Conservation (phyloP, 2,113 vertebrate genomes). For the Ceuthmochares aereus region DNA sequence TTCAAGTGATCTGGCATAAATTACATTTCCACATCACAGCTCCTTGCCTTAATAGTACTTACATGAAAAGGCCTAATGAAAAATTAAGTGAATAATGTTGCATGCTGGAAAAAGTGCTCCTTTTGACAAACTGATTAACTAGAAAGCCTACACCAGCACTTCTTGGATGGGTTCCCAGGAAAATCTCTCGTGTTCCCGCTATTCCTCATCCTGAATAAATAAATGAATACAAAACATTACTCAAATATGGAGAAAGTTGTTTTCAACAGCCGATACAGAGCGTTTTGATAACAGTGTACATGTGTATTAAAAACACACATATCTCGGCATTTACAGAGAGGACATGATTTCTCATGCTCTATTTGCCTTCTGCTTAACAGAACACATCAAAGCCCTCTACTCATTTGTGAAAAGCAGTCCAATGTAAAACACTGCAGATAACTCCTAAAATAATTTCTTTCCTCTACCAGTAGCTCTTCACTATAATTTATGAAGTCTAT, state of each 20-base stretch:
- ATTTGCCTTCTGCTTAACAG: neutral
- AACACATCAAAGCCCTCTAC: neutral
- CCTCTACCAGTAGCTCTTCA: neutral
- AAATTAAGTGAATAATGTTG: constrained; percentile 35
- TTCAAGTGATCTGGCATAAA: neutral
- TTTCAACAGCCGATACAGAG: constrained; percentile 16
- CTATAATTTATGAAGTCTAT: neutral
- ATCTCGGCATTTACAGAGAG: neutral
- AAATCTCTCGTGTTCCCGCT: neutral
- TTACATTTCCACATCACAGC: neutral
- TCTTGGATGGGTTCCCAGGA: constrained; percentile 5
- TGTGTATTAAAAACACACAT: neutral
- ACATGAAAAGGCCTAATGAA: constrained; percentile 20
- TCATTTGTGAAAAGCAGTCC: neutral
- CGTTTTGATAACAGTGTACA: neutral
- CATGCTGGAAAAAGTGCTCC: constrained; percentile 2
- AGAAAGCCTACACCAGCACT: neutral
- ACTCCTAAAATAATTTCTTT: neutral
- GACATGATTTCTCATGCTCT: neutral
- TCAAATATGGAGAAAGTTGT: constrained; percentile 24
- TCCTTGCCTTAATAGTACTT: constrained; percentile 2
- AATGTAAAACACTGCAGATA: neutral
- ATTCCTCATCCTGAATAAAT: neutral
- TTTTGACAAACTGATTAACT: constrained; percentile 28
- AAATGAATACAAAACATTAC: constrained; percentile 1